Base-by-base conservation (phyloP, 1,140 invertebrate species). In the Drosophila erecta region DNA sequence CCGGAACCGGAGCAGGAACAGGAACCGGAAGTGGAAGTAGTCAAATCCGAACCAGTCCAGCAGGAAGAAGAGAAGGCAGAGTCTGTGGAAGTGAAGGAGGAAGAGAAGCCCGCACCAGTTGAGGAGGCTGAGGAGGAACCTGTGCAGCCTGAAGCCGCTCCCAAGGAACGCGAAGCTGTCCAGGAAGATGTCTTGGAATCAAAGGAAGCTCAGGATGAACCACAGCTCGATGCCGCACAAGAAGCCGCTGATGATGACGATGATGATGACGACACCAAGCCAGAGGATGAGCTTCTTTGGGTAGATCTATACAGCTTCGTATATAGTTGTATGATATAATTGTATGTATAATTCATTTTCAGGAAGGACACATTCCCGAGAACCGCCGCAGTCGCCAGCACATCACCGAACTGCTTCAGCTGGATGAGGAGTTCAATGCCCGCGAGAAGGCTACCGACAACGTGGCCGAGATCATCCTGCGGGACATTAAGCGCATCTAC, bases 401-500 rank as follows among this genome's bases (percentile, higher is more conserved):
- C 79, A 95, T 98, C 62, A 95, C 95, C 62, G 94, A 97, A 84
- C 94, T 98, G 20, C 92, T 98, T 14, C 95, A 96, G 85, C 87
- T 98, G 40, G 96, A 97, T 66, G 95, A 96, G 61, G 95, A 96
- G 78, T 95, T 95, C 56, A 95, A 94, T 71, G 94, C 95, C 70
- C 94, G 94, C 30, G 96, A 97, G 91, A 93, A 94, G 53, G 94
- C 96, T 3, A 93, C 96, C 44, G 94, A 96, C 40, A 96, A 95
- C 93, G 94, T 95, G 27, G 95, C 95, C 7, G 95, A 97, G 56
- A 94, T 95, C 8, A 95, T 97, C 20, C 94, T 98, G 5, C 95
- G 96, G 67, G 97, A 98, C 66, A 93, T 98, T 53, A 98, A 98
- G 91, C 95, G 94, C 84, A 93, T 98, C 17, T 98, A 98, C 79